Conservation (phyloP, 92 coral and sea anemone species). For the Palythoa caribaeorum region DNA sequence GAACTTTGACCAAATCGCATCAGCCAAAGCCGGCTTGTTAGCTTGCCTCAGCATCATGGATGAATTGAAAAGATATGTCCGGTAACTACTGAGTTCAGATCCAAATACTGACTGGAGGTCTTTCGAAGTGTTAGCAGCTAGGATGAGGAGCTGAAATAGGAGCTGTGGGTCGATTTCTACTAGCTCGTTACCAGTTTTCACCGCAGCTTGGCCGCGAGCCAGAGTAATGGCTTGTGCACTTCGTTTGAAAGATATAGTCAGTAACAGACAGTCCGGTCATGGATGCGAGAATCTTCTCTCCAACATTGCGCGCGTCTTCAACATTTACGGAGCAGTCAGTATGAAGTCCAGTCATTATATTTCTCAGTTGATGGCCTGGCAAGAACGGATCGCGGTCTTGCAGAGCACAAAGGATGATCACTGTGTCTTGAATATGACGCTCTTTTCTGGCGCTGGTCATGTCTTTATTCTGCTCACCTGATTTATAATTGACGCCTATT, state of each 20-base stretch:
- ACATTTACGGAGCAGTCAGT: constrained; percentile 18
- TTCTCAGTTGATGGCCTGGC: constrained; percentile 36
- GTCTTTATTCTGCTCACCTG: constrained; percentile 51
- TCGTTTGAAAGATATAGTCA: neutral
- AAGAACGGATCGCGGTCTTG: constrained; percentile 29
- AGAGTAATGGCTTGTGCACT: constrained; percentile 24
- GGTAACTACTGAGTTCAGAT: constrained; percentile 47
- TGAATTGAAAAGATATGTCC: constrained; percentile 46
- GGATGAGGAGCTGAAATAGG: constrained; percentile 58
- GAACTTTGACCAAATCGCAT: neutral
- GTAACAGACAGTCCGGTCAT: constrained; percentile 2
- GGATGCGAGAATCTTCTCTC: constrained; percentile 13
- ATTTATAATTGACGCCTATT: constrained; percentile 7
- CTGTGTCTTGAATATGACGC: constrained; percentile 37
- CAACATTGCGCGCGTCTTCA: constrained; percentile 1
- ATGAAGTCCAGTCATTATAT: constrained; percentile 34
- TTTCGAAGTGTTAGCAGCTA: neutral
- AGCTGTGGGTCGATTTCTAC: constrained; percentile 41
- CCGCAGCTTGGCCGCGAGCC: neutral
- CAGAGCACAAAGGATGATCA: neutral
- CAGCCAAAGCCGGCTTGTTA: neutral
- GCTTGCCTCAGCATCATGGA: neutral
- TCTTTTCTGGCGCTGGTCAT: constrained; percentile 1
- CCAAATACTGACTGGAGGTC: neutral
- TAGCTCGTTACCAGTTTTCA: neutral